Conservation (phyloP, 2,797 vertebrate genomes). For the Passerculus sandwichensis region DNA sequence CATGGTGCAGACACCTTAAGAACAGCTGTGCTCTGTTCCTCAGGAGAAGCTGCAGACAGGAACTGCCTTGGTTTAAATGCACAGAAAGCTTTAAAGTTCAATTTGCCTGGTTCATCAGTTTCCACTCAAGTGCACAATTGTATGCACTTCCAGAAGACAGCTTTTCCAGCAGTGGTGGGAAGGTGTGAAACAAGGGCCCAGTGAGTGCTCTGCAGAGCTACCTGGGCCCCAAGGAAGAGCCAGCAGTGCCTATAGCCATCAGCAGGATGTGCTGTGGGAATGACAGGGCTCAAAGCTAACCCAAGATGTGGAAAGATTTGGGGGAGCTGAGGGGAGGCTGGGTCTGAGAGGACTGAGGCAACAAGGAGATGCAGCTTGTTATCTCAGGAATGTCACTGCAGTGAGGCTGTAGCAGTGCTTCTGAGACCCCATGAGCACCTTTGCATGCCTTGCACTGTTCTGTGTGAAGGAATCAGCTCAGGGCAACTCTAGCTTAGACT, state of each 20-base stretch:
- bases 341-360: not conserved
- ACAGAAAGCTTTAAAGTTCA: not conserved
- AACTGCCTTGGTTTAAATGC: not conserved
- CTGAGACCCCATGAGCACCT: not conserved
- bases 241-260: accelerated
- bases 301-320: not conserved
- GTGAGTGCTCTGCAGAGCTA: not conserved
- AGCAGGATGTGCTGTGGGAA: not conserved
- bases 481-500: not conserved
- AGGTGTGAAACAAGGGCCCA: not conserved
- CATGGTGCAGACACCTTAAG: not conserved
- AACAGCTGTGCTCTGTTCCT: not conserved
- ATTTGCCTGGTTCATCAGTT: not conserved
- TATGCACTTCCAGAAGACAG: not conserved
- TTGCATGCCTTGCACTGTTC: not conserved
- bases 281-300: not conserved
- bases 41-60: not conserved
- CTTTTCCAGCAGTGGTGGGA: not conserved
- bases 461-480: not conserved
- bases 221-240: not conserved
- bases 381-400: not conserved
- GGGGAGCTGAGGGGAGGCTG: not conserved
- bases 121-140: not conserved
- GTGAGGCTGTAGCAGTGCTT: not conserved
- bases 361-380: not conserved